Percentiles rank a stretch among this genome's conserved stretches.
Conservation (phyloP, 2,797 vertebrate genomes). For the Galagoides demidoff region DNA sequence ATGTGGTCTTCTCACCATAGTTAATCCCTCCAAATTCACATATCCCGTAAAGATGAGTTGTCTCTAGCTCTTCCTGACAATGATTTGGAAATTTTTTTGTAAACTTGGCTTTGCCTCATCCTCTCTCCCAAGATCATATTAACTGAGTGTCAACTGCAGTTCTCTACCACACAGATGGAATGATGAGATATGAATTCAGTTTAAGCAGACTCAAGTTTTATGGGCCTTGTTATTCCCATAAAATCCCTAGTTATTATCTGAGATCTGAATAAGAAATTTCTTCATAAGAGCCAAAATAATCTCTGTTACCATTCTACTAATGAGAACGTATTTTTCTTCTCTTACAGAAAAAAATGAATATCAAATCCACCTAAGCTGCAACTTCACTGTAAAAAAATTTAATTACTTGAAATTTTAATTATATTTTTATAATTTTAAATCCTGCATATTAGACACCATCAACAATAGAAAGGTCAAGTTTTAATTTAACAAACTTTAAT, state of each 20-base stretch:
- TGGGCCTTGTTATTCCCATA: background rate
- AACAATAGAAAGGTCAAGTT: constrained; percentile 40
- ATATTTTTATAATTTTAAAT: constrained; percentile 10
- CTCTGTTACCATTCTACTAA: background rate
- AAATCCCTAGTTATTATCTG: background rate
- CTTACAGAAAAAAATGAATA: constrained; percentile 37
- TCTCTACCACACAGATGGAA: background rate
- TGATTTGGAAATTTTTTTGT: background rate
- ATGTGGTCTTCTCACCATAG: background rate
- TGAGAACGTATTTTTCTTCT: background rate
- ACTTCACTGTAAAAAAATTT: background rate
- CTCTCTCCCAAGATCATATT: background rate
- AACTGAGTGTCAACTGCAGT: background rate
- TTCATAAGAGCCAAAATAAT: background rate
- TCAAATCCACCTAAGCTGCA: constrained; percentile 13
- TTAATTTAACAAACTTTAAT: constrained; percentile 37
- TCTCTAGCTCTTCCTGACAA: background rate
- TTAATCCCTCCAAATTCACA: background rate
- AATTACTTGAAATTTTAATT: background rate
- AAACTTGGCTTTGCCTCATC: background rate
- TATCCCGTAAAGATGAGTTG: background rate
- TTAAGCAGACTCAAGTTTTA: background rate
- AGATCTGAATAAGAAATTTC: background rate
- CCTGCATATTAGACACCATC: background rate
- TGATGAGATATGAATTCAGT: background rate